phyloP scores from a whole-genome alignment of 2,113 vertebrate genomes.

The Oncorhynchus keta region DNA sequence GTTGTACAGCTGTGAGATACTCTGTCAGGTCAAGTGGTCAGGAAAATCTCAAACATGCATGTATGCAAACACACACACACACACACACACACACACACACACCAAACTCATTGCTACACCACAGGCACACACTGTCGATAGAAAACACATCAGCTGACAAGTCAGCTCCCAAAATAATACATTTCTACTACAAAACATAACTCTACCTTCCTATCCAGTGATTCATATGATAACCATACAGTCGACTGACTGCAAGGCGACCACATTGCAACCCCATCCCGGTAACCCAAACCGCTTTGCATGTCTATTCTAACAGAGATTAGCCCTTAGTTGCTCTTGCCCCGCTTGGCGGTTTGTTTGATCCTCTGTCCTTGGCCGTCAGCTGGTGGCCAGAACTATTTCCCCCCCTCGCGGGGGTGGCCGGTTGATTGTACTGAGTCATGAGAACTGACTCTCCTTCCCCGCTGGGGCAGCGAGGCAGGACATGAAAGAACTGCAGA shows the following conservation, averaged over 20 bases:
- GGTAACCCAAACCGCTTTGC: constrained; percentile 35
- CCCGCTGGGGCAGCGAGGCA: not conserved
- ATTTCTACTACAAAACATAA: too few species aligned
- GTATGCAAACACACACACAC: constrained; percentile 9
- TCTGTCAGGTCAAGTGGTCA: not conserved
- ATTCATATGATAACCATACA: constrained; percentile 40
- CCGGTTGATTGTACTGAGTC: constrained; percentile 50
- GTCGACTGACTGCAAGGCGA: constrained; percentile 39
- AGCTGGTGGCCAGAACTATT: constrained; percentile 56
- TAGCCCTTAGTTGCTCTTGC: constrained; percentile 43
- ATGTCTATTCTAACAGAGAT: constrained; percentile 49
- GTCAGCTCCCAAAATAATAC: too few species aligned
- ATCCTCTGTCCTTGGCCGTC: constrained; percentile 48
- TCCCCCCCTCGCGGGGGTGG: constrained; percentile 12
- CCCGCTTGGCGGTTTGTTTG: constrained; percentile 49
- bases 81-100: constrained; percentile 6
- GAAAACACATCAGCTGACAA: too few species aligned
- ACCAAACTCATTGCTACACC: too few species aligned
- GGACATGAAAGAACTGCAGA: not conserved
- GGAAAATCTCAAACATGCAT: not conserved
- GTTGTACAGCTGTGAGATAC: constrained; percentile 31
- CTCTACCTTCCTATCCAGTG: constrained; percentile 33
- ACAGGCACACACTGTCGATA: too few species aligned
- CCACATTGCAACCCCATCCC: constrained; percentile 31
- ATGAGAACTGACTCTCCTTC: constrained; percentile 29